phyloP scores from a whole-genome alignment of 2,797 vertebrate species.

The Lepilemur septentrionalis region DNA sequence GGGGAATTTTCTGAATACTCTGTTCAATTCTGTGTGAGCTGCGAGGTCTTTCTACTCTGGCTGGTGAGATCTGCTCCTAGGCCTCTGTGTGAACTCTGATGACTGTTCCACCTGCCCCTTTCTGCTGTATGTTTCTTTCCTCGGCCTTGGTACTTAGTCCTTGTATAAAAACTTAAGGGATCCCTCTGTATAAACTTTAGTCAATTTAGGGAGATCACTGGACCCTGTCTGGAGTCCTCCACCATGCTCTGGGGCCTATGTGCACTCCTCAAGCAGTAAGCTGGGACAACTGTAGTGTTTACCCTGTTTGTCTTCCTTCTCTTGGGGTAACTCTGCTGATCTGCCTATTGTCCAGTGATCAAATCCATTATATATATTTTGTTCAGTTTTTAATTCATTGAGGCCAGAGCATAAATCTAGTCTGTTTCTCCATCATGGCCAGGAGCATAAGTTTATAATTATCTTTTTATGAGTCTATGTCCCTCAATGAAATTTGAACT shows the following conservation, averaged over 20 bases:
- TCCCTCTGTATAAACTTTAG: neutral
- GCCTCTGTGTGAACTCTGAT: neutral
- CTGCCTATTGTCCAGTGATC: neutral
- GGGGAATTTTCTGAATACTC: neutral
- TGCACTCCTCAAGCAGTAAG: neutral
- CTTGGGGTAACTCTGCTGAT: neutral
- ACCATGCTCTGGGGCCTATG: neutral
- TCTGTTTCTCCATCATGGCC: neutral
- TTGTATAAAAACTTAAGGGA: neutral
- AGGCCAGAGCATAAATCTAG: neutral
- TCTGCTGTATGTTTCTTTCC: neutral
- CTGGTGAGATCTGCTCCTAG: neutral
- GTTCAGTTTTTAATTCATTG: neutral
- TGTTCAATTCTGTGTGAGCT: neutral
- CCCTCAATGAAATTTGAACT: neutral
- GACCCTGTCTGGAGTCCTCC: neutral
- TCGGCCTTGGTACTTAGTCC: neutral
- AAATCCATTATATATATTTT: neutral
- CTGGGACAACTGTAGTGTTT: neutral
- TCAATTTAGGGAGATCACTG: neutral
- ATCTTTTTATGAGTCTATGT: neutral
- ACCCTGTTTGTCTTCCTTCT: neutral
- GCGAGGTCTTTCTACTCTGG: neutral
- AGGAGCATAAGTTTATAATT: neutral
- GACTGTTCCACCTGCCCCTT: neutral